Evolutionary conservation across 1,140 invertebrate genomes (phyloP).

Genomic region (Leptonema lineaticorne): DNA sequence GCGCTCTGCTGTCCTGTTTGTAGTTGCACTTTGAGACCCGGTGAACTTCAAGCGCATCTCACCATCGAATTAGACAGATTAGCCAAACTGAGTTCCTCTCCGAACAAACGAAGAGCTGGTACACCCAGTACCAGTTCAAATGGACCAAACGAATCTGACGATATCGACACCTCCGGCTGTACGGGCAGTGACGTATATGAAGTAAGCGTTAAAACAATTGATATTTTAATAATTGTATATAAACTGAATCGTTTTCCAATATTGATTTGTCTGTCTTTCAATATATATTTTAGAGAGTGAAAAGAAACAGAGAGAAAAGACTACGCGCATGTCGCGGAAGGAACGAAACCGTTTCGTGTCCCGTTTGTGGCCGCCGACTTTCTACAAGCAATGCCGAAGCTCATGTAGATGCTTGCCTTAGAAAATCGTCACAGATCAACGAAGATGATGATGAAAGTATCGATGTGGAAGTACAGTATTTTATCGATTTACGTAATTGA

Average conservation of each 20-base stretch:
- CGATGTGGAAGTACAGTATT: constrained; percentile 49
- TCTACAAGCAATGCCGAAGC: constrained; percentile 43
- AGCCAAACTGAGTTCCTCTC: constrained; percentile 46
- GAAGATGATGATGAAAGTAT: constrained; percentile 51
- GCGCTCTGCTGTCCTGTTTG: constrained; percentile 52
- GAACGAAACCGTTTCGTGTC: constrained; percentile 18
- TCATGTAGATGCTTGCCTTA: constrained; percentile 37
- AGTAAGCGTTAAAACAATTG: no score
- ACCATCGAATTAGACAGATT: constrained; percentile 51
- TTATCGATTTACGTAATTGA: background rate
- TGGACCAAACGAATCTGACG: constrained; percentile 44
- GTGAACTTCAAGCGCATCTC: constrained; percentile 51
- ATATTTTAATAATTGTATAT: background rate
- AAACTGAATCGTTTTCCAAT: background rate
- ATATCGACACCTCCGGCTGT: constrained; percentile 50
- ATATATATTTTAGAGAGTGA: constrained; percentile 33
- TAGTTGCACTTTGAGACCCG: constrained; percentile 51
- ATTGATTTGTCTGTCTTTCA: no score
- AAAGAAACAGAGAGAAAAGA: constrained; percentile 31
- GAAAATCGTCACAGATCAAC: constrained; percentile 44
- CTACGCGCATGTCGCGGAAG: constrained; percentile 23
- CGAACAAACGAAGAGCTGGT: constrained; percentile 24
- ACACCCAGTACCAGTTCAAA: constrained; percentile 47
- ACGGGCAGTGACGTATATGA: constrained; percentile 53
- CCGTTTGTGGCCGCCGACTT: constrained; percentile 28